These are phyloP conservation scores for Shargacucullia verbasci DNA, from an alignment of 2,888 invertebrate genomes.

Conservation along the genomic window DNA sequence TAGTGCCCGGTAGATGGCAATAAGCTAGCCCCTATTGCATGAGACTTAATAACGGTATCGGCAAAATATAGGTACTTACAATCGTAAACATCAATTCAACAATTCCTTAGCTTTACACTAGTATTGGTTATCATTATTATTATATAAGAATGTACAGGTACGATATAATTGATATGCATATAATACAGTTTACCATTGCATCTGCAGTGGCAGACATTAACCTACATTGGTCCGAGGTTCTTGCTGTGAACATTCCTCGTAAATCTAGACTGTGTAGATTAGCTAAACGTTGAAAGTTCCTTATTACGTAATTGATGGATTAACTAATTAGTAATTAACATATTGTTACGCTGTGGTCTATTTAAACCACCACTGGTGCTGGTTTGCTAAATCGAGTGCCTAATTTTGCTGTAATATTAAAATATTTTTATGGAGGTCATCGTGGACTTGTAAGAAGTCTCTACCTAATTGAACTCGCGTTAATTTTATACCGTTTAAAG, in stretches of 20 bases:
- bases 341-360: conserved; percentile 22
- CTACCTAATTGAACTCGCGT: no score
- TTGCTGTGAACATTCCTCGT: conserved; percentile 51
- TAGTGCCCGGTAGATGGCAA: no score
- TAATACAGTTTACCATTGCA: conserved; percentile 32
- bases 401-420: conserved; percentile 14
- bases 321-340: conserved; percentile 38
- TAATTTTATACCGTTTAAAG: no score
- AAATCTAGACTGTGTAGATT: conserved; percentile 51
- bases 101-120: conserved; percentile 8
- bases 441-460: no score
- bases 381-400: conserved; percentile 15
- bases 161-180: conserved; percentile 18
- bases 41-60: no score
- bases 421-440: neutral
- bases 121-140: conserved; percentile 15
- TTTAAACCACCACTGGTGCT: no score
- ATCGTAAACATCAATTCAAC: no score
- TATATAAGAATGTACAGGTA: conserved; percentile 28
- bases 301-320: conserved; percentile 34
- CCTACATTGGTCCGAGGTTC: conserved; percentile 62
- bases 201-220: conserved; percentile 64
- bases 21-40: no score
- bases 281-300: conserved; percentile 38
- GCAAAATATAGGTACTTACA: no score